phyloP scores from a whole-genome alignment of 2,113 vertebrate species.

The Antechinus stuartii region DNA sequence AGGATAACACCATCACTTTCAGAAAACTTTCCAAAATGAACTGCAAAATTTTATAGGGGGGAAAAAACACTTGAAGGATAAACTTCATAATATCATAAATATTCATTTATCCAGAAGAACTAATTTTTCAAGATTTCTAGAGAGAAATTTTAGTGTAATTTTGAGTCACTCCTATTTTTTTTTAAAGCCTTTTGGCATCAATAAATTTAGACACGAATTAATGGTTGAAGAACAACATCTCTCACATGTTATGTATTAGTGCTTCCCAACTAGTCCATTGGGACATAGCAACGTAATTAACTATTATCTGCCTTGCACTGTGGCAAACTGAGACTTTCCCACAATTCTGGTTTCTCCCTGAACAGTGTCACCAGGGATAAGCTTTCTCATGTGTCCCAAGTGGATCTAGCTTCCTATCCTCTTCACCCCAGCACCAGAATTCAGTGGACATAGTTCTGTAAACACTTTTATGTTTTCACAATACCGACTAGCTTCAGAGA shows the following conservation, averaged over 20 bases:
- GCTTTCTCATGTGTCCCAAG: background rate
- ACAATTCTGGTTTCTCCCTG: background rate
- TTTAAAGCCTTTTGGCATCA: background rate
- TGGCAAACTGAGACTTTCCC: background rate
- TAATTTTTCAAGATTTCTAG: background rate
- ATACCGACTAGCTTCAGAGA: background rate
- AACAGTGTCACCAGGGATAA: background rate
- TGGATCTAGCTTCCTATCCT: background rate
- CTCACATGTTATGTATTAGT: background rate
- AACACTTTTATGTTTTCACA: background rate
- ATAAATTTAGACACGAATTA: background rate
- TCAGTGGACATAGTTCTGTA: background rate
- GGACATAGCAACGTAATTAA: background rate
- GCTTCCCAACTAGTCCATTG: background rate
- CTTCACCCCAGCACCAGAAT: background rate
- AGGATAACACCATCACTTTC: background rate
- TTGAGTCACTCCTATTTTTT: background rate
- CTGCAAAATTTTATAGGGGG: background rate
- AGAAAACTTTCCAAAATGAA: background rate
- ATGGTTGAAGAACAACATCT: background rate
- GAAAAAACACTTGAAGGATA: background rate
- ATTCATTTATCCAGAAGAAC: background rate
- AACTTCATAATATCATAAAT: background rate
- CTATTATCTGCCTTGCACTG: background rate
- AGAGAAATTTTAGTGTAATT: background rate